Base-by-base conservation (phyloP, 2,888 invertebrate genomes). In the Eupithecia pulchellata region DNA sequence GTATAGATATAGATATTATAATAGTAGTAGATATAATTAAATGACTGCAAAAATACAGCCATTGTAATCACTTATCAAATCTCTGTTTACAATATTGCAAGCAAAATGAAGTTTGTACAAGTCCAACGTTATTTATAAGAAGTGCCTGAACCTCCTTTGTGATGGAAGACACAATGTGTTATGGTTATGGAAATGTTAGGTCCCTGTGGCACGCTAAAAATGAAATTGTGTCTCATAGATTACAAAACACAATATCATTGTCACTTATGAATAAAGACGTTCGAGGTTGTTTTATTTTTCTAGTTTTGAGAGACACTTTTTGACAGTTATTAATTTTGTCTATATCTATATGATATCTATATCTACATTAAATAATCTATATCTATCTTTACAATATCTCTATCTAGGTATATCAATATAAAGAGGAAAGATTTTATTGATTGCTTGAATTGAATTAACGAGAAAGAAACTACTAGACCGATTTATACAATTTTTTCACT, bases 181-280 rank as follows among this genome's bases (percentile, higher is more conserved):
- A 69, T 71, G 65, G 70, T 73, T 75, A 75, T 74, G 69, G n/a
- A n/a, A n/a, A n/a, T 74, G 72, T 70, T 73, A 75, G 69, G 73
- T 69, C 72, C 73, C 75, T 69, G 64, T 74, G 73, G 73, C 36
- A 73, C 60, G 69, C 36, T 64, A 68, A 52, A 67, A 69, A 74
- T 73, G 72, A 70, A 70, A 72, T 63, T 65, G 68, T 69, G 64
- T 71, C 64, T 64, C 52, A 60, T 71, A 74, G 62, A 75, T 72
- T 68, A 71, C 58, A 62, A 55, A 66, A 68, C 57, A 71, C 65
- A 63, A 58, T 68, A 69, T 39, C 47, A 60, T 60, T 61, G 29
- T 58, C 11, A 39, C 62, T 62, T 58, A 63, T 63, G 32, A 66
- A 71, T 36, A 57, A 68, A 39, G 25, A 39, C 32, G 2, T 55